phyloP scores from a whole-genome alignment of 2,888 invertebrate genomes.

The Rhogogaster chlorosoma region DNA sequence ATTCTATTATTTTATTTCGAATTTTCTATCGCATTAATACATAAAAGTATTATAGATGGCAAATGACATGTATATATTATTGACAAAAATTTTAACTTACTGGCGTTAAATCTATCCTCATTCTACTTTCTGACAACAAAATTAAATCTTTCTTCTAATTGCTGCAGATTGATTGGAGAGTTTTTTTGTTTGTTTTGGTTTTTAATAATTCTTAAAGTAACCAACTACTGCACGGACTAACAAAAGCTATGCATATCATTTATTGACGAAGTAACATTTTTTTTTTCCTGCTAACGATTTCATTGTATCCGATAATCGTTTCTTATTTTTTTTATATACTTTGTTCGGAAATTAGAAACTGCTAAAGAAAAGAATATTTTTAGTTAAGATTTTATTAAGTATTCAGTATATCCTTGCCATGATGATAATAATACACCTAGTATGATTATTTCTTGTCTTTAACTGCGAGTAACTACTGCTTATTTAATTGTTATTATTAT shows the following conservation, averaged over 20 bases:
- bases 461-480: background rate
- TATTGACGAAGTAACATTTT: background rate
- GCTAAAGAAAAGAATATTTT: background rate
- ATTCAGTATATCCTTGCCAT: background rate
- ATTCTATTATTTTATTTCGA: background rate
- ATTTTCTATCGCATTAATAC: background rate
- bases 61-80: background rate
- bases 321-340: background rate
- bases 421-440: background rate
- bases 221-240: background rate
- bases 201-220: background rate
- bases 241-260: background rate
- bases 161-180: background rate
- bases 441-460: background rate
- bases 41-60: background rate
- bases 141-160: constrained; percentile 13
- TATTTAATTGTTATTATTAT: background rate
- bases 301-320: background rate
- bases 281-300: background rate
- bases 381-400: background rate
- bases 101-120: background rate
- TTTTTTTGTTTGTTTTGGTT: too few relatives aligned
- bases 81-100: background rate
- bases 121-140: constrained; percentile 16
- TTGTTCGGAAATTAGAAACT: background rate